These are phyloP conservation scores for Danio choprae DNA, from an alignment of 2,797 vertebrate species.

Conservation along the genomic window DNA sequence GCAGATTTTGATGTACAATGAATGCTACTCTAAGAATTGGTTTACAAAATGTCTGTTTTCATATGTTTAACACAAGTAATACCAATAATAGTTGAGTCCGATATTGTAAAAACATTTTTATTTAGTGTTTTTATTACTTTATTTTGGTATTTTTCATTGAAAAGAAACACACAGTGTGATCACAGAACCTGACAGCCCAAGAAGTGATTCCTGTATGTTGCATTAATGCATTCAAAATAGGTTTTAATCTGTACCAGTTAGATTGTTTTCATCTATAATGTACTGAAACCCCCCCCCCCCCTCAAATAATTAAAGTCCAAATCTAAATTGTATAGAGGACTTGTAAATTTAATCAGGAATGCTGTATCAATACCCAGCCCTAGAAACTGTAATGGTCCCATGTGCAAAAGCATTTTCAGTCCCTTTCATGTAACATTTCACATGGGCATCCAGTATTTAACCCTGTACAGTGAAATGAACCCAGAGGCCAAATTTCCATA, in stretches of 20 bases:
- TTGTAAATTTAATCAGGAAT: not conserved
- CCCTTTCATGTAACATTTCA: constrained; percentile 43
- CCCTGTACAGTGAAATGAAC: constrained; percentile 37
- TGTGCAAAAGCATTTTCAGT: constrained; percentile 14
- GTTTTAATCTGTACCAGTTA: too few relatives aligned
- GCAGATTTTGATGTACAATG: not conserved
- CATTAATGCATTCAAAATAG: not conserved
- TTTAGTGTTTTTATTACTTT: too few relatives aligned
- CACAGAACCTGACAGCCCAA: not conserved
- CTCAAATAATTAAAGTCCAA: not conserved
- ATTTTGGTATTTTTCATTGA: not conserved
- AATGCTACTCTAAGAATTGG: not conserved
- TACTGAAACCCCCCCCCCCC: too few relatives aligned
- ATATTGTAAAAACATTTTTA: not conserved
- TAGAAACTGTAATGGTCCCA: not conserved
- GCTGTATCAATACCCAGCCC: not conserved
- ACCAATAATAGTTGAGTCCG: not conserved
- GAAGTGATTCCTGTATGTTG: not conserved
- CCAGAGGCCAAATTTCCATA: not conserved
- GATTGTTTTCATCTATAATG: not conserved
- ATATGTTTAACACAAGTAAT: not conserved
- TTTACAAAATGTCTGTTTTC: not conserved
- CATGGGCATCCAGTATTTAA: constrained; percentile 48
- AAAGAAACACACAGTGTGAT: not conserved
- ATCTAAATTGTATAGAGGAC: not conserved